These are phyloP conservation scores for Agrotis exclamationis DNA, from an alignment of 2,888 invertebrate species.

Conservation along the genomic window DNA sequence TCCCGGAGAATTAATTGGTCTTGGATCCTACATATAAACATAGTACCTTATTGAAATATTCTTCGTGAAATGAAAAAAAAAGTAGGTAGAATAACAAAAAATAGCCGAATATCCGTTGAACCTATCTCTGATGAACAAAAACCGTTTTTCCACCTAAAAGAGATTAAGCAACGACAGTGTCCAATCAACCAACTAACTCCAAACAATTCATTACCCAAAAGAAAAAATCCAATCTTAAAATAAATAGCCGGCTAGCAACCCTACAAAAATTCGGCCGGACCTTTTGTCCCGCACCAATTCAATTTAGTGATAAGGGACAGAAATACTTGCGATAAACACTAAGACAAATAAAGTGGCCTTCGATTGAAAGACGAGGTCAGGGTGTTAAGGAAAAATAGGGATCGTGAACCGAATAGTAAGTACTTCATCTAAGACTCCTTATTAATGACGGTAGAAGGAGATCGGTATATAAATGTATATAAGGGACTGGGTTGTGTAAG, in stretches of 20 bases:
- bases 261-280: constrained; percentile 68
- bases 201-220: not conserved
- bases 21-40: too few relatives aligned
- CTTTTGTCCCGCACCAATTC: constrained; percentile 85
- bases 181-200: too few relatives aligned
- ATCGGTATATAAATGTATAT: constrained; percentile 14
- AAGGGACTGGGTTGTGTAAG: not conserved
- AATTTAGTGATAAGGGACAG: constrained; percentile 86
- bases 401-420: constrained; percentile 56
- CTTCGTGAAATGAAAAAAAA: not conserved
- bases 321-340: constrained; percentile 77
- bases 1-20: too few relatives aligned
- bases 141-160: too few relatives aligned
- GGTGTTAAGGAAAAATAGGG: constrained; percentile 47
- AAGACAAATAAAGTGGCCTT: constrained; percentile 82
- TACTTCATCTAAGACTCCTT: constrained; percentile 36
- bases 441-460: constrained; percentile 47
- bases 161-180: not conserved
- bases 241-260: constrained; percentile 62
- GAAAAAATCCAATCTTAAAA: not conserved
- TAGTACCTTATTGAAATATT: too few relatives aligned
- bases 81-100: too few relatives aligned
- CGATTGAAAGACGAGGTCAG: constrained; percentile 70
- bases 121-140: too few relatives aligned
- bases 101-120: too few relatives aligned